Evolutionary conservation across 2,797 vertebrate genomes (phyloP).

Genomic region (Crocodylus rhombifer): DNA sequence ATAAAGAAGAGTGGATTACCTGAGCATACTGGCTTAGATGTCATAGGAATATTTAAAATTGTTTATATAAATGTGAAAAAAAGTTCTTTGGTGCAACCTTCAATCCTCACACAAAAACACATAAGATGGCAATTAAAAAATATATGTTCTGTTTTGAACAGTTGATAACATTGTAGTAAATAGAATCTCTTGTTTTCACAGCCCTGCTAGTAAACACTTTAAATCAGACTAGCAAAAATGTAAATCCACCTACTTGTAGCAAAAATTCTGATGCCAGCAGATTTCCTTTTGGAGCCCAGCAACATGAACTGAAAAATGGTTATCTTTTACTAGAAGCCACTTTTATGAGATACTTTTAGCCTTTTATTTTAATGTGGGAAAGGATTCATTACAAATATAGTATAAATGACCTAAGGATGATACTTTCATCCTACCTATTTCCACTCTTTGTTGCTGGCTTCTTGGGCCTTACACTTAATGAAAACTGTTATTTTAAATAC

Average conservation of each 20-base stretch:
- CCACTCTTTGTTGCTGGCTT: conserved; percentile 60
- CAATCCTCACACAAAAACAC: neutral
- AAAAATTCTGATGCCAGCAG: conserved; percentile 1
- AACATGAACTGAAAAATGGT: conserved; percentile 34
- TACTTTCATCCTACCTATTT: conserved; percentile 61
- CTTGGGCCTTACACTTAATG: conserved; percentile 59
- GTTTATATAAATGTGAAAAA: neutral
- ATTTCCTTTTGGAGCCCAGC: conserved; percentile 41
- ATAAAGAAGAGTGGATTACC: neutral
- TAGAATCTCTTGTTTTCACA: conserved; percentile 1
- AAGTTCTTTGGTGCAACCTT: neutral
- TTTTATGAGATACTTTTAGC: conserved; percentile 44
- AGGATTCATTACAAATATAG: conserved; percentile 67
- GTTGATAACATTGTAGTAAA: neutral
- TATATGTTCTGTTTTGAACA: conserved; percentile 1
- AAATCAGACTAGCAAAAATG: conserved; percentile 1
- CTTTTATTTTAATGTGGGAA: conserved; percentile 57
- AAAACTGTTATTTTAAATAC: conserved; percentile 67
- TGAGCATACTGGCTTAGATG: neutral
- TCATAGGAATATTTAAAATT: neutral
- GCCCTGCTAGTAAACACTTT: neutral
- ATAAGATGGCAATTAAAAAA: neutral
- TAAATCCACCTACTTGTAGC: conserved; percentile 11
- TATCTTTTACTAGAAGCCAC: conserved; percentile 40
- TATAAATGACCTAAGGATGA: conserved; percentile 62